Base-by-base conservation (phyloP, 2,113 vertebrate genomes). In the Ornithorhynchus anatinus region DNA sequence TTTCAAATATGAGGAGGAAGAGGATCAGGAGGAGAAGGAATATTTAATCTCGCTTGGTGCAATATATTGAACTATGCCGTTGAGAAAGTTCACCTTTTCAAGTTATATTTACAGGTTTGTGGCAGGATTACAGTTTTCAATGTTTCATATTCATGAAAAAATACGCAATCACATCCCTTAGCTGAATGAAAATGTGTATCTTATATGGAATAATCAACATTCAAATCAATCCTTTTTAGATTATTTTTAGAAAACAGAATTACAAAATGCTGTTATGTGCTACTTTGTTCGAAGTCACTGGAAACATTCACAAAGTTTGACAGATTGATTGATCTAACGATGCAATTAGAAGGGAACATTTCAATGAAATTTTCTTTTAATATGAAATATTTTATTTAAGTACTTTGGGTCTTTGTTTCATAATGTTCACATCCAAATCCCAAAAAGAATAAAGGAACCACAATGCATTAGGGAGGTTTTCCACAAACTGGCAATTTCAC, bases 91-190 rank as follows among this genome's bases (percentile, higher is more conserved):
- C n/a, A n/a, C n/a, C n/a, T n/a, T n/a, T n/a, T n/a, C 39, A 36
- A 8, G 8, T 23, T 73, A 59, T 66, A 74, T 61, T 56, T 57
- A 72, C 38, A 56, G 32, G 45, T 17, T 63, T 45, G 14, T 65
- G 20, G 16, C 8, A 47, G 22, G 59, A 23, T 20, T 51, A 33
- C 38, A 47, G n/a, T 36, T 7, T 35, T 56, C 36, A 59, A 23
- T 16, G 9, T 10, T 50, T 48, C 33, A 25, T 23, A 22, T 25
- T 59, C 47, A 15, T 17, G 23, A 72, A 47, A n/a, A 43, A 17
- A 59, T 13, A 50, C 25, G 13, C 1, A n/a, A 10, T 45, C 19
- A 36, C 7, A 66, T 14, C 50, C 33, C 42, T 15, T 52, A 42
- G 2, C 2, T 43, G 1, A 69, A 56, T 2, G 12, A 22, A 27